Evolutionary conservation across 2,888 invertebrate species (phyloP).

Genomic region (Carabus problematicus): DNA sequence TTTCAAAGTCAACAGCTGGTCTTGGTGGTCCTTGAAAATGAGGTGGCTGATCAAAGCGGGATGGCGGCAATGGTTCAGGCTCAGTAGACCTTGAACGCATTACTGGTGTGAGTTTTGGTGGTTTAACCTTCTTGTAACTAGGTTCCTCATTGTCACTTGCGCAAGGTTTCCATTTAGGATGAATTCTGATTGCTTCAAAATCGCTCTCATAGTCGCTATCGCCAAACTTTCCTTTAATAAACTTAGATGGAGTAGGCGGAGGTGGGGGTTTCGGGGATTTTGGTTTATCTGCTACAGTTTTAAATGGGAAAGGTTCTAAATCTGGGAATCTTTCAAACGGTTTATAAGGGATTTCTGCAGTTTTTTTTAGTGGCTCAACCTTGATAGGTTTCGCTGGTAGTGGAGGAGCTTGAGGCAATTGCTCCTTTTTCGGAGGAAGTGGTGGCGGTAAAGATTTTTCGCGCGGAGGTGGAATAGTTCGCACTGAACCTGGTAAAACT

Average conservation of each 20-base stretch:
- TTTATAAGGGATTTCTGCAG: conserved; percentile 48
- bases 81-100: conserved; percentile 64
- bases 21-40: conserved; percentile 57
- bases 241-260: conserved; percentile 66
- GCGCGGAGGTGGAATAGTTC: conserved; percentile 62
- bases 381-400: conserved; percentile 53
- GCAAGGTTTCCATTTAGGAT: conserved; percentile 67
- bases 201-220: conserved; percentile 77
- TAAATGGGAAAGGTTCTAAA: conserved; percentile 62
- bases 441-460: conserved; percentile 56
- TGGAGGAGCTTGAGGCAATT: conserved; percentile 58
- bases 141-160: conserved; percentile 72
- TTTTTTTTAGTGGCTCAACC: conserved; percentile 51
- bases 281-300: conserved; percentile 59
- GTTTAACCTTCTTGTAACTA: conserved; percentile 63
- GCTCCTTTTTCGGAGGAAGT: conserved; percentile 58
- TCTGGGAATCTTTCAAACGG: conserved; percentile 59
- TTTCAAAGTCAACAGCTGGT: conserved; percentile 55
- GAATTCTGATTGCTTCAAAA: conserved; percentile 60
- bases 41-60: conserved; percentile 64
- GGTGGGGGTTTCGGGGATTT: conserved; percentile 58
- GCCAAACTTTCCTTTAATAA: conserved; percentile 64
- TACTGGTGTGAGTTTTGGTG: conserved; percentile 59
- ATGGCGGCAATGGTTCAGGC: conserved; percentile 64
- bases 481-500: conserved; percentile 64